phyloP scores from a whole-genome alignment of 1,140 invertebrate species.

The Coptotermes formosanus region DNA sequence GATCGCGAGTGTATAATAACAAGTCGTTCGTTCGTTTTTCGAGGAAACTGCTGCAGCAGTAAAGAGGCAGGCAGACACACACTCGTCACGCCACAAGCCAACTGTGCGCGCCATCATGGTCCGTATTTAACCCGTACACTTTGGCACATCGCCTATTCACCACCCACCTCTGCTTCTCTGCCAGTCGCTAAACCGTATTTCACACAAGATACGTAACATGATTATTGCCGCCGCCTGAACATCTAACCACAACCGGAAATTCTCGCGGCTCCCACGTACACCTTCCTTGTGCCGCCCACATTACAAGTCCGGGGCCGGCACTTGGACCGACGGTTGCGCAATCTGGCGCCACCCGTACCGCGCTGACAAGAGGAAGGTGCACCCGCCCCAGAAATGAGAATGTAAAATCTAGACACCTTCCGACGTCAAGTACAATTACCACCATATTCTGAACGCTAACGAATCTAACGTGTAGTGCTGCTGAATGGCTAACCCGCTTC shows the following conservation, averaged over 20 bases:
- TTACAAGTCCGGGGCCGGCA: neutral
- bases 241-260: neutral
- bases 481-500: no score
- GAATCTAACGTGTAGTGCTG: no score
- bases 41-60: conserved; percentile 8
- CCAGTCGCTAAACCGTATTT: neutral
- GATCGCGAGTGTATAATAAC: conserved; percentile 28
- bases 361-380: no score
- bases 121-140: neutral
- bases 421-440: no score
- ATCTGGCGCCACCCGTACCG: no score
- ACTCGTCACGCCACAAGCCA: neutral
- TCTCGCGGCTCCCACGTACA: neutral
- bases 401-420: no score
- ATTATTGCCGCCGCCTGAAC: neutral
- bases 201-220: neutral
- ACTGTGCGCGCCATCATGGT: neutral
- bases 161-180: neutral
- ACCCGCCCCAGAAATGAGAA: no score
- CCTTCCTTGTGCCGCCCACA: neutral
- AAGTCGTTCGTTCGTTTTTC: conserved; percentile 33
- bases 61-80: neutral
- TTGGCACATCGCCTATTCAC: neutral
- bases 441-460: no score
- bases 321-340: no score